Conservation (phyloP, 2,797 vertebrate species). For the Pristis pectinata region DNA sequence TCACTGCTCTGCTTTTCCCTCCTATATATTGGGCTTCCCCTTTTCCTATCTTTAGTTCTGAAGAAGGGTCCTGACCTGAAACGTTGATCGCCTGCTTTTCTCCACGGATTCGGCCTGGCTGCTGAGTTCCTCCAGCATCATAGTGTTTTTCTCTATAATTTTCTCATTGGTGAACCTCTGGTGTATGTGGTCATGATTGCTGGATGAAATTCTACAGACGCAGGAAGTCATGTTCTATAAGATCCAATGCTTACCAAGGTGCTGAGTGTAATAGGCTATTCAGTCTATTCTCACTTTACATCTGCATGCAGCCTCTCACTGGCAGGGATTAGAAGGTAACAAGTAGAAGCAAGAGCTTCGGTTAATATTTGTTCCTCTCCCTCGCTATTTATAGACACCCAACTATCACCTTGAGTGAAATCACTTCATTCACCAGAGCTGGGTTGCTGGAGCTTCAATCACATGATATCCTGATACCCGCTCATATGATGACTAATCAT, state of each 20-base stretch:
- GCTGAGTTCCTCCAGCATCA: too few species aligned
- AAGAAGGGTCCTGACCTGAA: too few species aligned
- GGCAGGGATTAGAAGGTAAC: background rate
- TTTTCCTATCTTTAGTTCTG: too few species aligned
- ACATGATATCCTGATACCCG: too few species aligned
- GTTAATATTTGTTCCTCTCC: background rate
- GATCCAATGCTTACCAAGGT: too few species aligned
- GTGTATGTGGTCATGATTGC: background rate
- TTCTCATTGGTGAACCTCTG: background rate
- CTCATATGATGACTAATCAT: too few species aligned
- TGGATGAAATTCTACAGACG: background rate
- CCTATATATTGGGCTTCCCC: too few species aligned
- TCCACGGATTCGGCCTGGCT: too few species aligned
- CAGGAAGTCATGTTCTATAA: background rate
- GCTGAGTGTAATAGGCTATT: background rate
- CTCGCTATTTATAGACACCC: background rate
- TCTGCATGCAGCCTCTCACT: background rate
- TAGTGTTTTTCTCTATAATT: too few species aligned
- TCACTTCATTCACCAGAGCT: background rate
- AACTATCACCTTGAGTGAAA: background rate
- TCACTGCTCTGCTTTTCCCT: too few species aligned
- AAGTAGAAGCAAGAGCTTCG: background rate
- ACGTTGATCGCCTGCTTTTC: too few species aligned
- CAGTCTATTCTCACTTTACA: background rate
- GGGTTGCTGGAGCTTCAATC: too few species aligned